phyloP scores from a whole-genome alignment of 2,797 vertebrate genomes.

The Karalla daura region DNA sequence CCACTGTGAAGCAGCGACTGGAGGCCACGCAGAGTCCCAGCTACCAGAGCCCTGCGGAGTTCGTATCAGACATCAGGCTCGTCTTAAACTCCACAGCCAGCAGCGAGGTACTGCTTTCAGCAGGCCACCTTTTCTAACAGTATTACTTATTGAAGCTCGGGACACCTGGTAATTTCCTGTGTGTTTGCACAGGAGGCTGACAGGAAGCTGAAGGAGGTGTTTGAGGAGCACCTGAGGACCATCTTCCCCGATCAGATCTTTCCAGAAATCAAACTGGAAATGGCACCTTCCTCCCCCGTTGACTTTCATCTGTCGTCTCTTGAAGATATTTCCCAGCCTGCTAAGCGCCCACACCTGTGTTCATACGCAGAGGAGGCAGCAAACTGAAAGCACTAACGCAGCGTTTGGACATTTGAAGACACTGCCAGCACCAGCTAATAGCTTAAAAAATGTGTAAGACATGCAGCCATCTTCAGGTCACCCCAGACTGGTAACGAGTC shows the following conservation, averaged over 20 bases:
- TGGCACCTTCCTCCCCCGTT: conserved; percentile 44
- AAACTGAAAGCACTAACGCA: conserved; percentile 21
- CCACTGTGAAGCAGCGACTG: conserved; percentile 84
- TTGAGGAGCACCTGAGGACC: conserved; percentile 86
- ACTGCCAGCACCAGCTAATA: conserved; percentile 19
- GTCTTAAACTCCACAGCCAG: conserved; percentile 86
- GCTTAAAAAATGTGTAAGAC: not conserved
- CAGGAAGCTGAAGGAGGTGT: conserved; percentile 83
- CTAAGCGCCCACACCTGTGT: conserved; percentile 22
- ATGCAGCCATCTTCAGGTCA: conserved; percentile 13
- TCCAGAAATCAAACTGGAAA: conserved; percentile 80
- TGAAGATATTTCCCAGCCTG: conserved; percentile 15
- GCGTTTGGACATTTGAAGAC: not conserved
- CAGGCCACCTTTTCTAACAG: not conserved
- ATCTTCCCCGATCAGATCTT: conserved; percentile 84
- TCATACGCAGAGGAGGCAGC: conserved; percentile 36
- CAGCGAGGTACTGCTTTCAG: conserved; percentile 83
- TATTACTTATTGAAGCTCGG: not conserved
- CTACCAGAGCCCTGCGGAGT: conserved; percentile 86
- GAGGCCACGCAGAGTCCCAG: conserved; percentile 81
- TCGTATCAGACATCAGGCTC: conserved; percentile 88
- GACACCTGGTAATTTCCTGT: not conserved
- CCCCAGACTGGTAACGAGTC: conserved; percentile 1
- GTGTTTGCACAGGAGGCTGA: conserved; percentile 74
- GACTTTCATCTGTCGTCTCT: conserved; percentile 18